Evolutionary conservation across 2,113 vertebrate species (phyloP).

Genomic region (Bostrychus sinensis): DNA sequence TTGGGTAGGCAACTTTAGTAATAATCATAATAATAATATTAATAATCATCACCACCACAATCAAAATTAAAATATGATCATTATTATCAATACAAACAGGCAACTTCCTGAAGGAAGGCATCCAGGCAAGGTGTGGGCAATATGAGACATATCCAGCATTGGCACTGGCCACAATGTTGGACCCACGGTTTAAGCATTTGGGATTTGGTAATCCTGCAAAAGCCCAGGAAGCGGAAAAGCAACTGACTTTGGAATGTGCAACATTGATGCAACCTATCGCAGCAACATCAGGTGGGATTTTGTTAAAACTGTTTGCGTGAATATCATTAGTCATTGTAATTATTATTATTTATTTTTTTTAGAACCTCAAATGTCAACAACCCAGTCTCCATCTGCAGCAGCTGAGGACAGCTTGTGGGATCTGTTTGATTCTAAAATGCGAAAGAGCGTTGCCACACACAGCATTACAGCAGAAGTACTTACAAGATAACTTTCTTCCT

Average conservation of each 20-base stretch:
- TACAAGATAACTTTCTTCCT: neutral
- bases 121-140: neutral
- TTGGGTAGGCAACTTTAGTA: neutral
- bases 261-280: neutral
- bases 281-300: neutral
- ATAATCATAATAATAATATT: neutral
- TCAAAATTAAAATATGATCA: too few species aligned
- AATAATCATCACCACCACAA: too few species aligned
- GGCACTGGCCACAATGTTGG: neutral
- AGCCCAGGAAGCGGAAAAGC: neutral
- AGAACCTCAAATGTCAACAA: too few species aligned
- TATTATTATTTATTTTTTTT: neutral
- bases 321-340: neutral
- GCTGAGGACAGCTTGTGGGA: neutral
- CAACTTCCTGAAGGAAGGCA: neutral
- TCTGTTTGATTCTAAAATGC: neutral
- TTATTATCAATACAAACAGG: neutral
- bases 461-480: too few species aligned
- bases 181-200: neutral
- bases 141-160: neutral
- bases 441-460: neutral
- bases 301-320: neutral
- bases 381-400: neutral
- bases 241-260: neutral
- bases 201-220: neutral